Base-by-base conservation (phyloP, 2,797 vertebrate genomes). In the Neoniphon sammara region DNA sequence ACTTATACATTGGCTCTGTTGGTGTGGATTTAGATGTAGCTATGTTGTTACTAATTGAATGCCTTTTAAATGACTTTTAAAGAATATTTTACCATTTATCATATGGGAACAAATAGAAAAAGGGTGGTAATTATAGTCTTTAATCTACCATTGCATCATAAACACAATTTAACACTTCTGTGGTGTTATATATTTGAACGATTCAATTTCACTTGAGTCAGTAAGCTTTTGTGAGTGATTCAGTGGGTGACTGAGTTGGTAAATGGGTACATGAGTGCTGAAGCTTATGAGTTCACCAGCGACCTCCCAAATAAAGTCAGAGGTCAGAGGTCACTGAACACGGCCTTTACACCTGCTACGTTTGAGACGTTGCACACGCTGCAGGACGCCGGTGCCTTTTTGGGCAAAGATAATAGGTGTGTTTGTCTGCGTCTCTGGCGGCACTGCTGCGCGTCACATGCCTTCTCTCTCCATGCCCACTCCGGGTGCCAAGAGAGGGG, bases 401-500 rank as follows among this genome's bases (percentile, higher is more conserved):
- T 66, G 77, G 80, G 81, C 80, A 83, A 75, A 89, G 75, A 90
- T 90, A 92, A 89, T 88, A 91, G 90, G 90, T 91, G 88, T 83
- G 88, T 91, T 85, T 65, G 42, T 50, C 25, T 85, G 77, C 85
- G 83, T 88, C 80, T 87, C 84, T 88, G 89, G 87, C 80, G 75
- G 70, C 75, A 80, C 80, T 78, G 70, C 70, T 85, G 88, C 83
- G 83, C 85, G 87, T 92, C 91, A 91, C 89, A 91, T 88, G 87
- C 77, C 87, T 87, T 73, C 87, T 88, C 85, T 85, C 89, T 86
- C 73, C 79, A 46, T 90, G 91, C 91, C 88, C 88, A 78, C 83
- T 78, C 72, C 17, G 76, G 83, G 89, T 93, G 91, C 91, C 92
- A 93, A 74, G 88, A 93, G 91, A 92, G 90, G 84, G 87, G 91